Base-by-base conservation (phyloP, 2,113 vertebrate species). In the Dromaius novaehollandiae region DNA sequence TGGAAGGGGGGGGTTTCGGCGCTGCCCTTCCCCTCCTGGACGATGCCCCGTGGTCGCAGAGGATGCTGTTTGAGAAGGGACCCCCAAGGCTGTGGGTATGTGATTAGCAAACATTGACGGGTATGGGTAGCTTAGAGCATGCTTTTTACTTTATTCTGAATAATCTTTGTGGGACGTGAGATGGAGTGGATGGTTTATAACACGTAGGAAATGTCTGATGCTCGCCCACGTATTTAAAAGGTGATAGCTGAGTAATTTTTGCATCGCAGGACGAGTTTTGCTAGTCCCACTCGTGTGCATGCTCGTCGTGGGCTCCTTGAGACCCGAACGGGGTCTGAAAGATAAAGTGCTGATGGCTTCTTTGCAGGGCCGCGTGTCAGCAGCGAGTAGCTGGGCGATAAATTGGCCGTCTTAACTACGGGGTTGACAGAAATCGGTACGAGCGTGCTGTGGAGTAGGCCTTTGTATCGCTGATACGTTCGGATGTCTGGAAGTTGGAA, bases 31-130 rank as follows among this genome's bases (percentile, higher is more conserved):
- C 56, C 24, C 13, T 46, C 53, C 38, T 61, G 6, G 46, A 36
- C 34, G 5, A 8, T 6, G 0, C 7, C 13, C 28, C 4, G 17
- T 28, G 18, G 14, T 28, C 18, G 20, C 21, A 7, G 40, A 81
- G 34, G 21, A 2, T 0, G 0, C n/a, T 3, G 3, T 30, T 53
- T 11, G 77, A 66, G 40, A 6, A 36, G 32, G 32, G 40, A 24
- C 4, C 14, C 34, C 28, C 7, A 16, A 68, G 66, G 10, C 30
- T 34, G 61, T 15, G 44, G 14, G 22, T 21, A 10, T 30, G 61
- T 20, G 44, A 28, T 9, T 6, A 16, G 63, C 36, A 76, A 44
- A 56, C 21, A 15, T 0, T 25, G 26, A 5, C 32, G 56, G 40
- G 11, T 0, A 2, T 50, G 58, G 32, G 30, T 4, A 11, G 40